Conservation (phyloP, 2,888 invertebrate genomes). For the Ennomos fuscantarius region DNA sequence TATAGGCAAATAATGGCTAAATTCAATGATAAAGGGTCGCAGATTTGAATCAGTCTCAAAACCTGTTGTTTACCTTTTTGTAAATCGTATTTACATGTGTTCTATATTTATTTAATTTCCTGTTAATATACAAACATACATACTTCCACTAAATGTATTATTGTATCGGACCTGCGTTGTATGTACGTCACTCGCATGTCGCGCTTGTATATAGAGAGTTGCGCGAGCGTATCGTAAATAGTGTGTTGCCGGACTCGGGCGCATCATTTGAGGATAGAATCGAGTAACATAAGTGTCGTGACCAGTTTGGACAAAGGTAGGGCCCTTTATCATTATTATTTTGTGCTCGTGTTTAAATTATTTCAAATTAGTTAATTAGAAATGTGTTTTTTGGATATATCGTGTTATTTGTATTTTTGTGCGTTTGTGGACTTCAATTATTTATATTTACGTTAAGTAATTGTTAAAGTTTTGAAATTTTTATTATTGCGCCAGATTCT, state of each 20-base stretch:
- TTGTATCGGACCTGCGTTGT: background rate
- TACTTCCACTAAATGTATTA: slow-evolving; percentile 2
- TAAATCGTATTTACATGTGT: no score
- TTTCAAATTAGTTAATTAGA: background rate
- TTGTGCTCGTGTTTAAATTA: slow-evolving; percentile 11
- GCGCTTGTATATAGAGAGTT: slow-evolving; percentile 67
- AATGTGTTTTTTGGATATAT: no score
- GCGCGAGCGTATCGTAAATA: slow-evolving; percentile 69
- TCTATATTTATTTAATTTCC: no score
- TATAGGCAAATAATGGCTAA: no score
- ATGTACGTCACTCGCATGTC: slow-evolving; percentile 57
- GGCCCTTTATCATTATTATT: slow-evolving; percentile 30
- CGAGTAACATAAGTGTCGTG: slow-evolving; percentile 34
- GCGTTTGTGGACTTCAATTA: no score
- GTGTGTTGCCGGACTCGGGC: slow-evolving; percentile 61
- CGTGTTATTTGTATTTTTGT: no score
- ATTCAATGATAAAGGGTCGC: no score
- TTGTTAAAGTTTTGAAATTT: no score
- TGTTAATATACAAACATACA: slow-evolving; percentile 7
- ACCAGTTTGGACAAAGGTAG: slow-evolving; percentile 47
- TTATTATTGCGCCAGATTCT: no score
- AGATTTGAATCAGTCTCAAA: no score
- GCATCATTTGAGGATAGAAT: slow-evolving; percentile 60
- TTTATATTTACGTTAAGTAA: no score
- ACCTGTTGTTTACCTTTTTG: no score